Conservation (phyloP, 2,888 invertebrate genomes). For the Drosophila anomelani region DNA sequence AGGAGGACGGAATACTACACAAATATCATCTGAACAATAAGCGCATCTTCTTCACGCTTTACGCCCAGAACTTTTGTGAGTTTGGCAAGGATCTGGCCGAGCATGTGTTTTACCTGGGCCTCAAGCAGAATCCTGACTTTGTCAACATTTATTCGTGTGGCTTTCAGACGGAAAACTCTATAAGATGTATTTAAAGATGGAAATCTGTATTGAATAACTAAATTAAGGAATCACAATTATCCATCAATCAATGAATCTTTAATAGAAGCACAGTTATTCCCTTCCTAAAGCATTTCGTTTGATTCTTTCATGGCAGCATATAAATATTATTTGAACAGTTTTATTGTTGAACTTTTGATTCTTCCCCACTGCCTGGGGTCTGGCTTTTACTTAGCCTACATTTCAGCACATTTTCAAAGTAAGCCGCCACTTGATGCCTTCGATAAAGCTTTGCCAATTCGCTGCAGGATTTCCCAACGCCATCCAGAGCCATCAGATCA, state of each 20-base stretch:
- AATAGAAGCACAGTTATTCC: not conserved
- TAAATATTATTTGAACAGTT: constrained; percentile 26
- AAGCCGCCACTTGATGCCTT: constrained; percentile 69
- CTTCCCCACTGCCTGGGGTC: constrained; percentile 11
- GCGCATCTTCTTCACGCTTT: constrained; percentile 81
- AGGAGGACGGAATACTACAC: constrained; percentile 79
- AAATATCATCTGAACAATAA: constrained; percentile 76
- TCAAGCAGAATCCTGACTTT: constrained; percentile 79
- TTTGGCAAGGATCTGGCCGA: constrained; percentile 83
- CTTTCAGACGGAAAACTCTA: constrained; percentile 58
- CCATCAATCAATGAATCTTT: too few relatives aligned
- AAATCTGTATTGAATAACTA: not conserved
- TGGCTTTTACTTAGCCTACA: constrained; percentile 52
- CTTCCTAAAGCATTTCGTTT: not conserved
- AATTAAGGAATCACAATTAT: not conserved
- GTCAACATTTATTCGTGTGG: constrained; percentile 76
- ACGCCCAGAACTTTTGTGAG: constrained; percentile 83
- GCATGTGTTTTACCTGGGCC: constrained; percentile 81
- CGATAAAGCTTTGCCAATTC: constrained; percentile 81
- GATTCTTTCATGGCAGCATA: not conserved
- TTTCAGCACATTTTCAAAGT: constrained; percentile 72
- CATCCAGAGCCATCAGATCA: constrained; percentile 71
- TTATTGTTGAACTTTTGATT: constrained; percentile 28
- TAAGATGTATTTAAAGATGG: constrained; percentile 55
- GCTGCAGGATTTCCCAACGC: constrained; percentile 72